These are phyloP conservation scores for Lepidochrysops patricia DNA, from an alignment of 2,888 invertebrate genomes.

Conservation along the genomic window DNA sequence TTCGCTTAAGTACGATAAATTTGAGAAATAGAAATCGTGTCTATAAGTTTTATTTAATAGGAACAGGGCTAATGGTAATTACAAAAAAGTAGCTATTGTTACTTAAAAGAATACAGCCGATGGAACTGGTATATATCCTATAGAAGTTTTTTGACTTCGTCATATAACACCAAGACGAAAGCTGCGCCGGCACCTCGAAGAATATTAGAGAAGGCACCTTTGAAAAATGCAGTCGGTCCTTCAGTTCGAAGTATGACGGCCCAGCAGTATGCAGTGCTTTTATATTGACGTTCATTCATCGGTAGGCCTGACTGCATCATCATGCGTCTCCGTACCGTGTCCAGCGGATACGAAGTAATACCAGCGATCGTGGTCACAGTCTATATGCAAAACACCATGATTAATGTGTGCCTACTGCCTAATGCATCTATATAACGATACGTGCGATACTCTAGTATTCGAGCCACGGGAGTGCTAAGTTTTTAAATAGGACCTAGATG, in stretches of 20 bases:
- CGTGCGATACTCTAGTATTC: no score
- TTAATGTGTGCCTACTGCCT: neutral
- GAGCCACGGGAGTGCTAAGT: no score
- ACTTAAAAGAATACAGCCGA: neutral
- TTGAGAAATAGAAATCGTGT: no score
- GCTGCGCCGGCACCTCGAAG: conserved; percentile 95
- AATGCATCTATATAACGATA: no score
- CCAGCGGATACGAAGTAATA: conserved; percentile 95
- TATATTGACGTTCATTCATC: conserved; percentile 85
- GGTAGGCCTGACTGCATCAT: conserved; percentile 98
- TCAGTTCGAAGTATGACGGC: conserved; percentile 84
- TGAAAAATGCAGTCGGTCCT: conserved; percentile 91
- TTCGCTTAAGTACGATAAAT: no score
- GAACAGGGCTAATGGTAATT: neutral
- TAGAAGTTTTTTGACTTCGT: conserved; percentile 84
- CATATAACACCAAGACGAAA: conserved; percentile 91
- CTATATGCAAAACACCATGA: conserved; percentile 38
- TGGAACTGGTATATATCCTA: conserved; percentile 34
- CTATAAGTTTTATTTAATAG: neutral
- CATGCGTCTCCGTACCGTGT: conserved; percentile 95
- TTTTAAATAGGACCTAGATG: no score
- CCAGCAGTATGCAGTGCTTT: conserved; percentile 94
- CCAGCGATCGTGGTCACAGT: conserved; percentile 84
- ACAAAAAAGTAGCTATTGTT: neutral
- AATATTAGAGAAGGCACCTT: conserved; percentile 95